Base-by-base conservation (phyloP, 2,888 invertebrate genomes). In the Sphaerophoria taeniata region DNA sequence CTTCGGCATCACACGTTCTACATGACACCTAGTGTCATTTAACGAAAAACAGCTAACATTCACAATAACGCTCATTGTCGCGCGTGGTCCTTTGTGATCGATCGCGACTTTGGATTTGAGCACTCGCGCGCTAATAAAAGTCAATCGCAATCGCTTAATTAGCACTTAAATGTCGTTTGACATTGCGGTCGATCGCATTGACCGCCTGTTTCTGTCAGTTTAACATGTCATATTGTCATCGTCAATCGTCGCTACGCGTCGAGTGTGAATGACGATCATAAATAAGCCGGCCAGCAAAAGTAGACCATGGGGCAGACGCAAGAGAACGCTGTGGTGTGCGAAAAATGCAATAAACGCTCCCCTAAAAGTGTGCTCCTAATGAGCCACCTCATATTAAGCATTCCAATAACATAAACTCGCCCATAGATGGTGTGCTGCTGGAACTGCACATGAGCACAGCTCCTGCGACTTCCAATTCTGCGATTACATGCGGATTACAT, bases 101-200 rank as follows among this genome's bases (percentile, higher is more conserved):
- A 58, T 81, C 65, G 67, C 65, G 24, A 24, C 24, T 58, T 56
- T 16, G 36, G 73, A 53, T 39, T 6, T 43, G 39, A 70, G 69
- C 83, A 71, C 74, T 75, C 31, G 67, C 53, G 53, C 60, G 75
- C 80, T 84, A 85, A 81, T 81, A 85, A 81, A 81, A 80, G 85
- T 85, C 85, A 85, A 85, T 73, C 63, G 73, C 81, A 85, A 85
- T 81, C 85, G 85, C 85, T 85, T 85, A 85, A 85, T 85, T 85
- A 85, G 81, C 85, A 73, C 80, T 31, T 63, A 51, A 36, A 56
- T 12, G 47, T 34, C 51, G n/a, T n/a, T 53, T 58, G 55, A 33
- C 61, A 34, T 47, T 47, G 47, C 33, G 67, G 34, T 9, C 31
- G 43, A 63, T 47, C 34, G 60, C 47, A 49, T 43, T 12, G 47